Conservation (phyloP, 1,140 invertebrate species). For the Calephelis nemesis region DNA sequence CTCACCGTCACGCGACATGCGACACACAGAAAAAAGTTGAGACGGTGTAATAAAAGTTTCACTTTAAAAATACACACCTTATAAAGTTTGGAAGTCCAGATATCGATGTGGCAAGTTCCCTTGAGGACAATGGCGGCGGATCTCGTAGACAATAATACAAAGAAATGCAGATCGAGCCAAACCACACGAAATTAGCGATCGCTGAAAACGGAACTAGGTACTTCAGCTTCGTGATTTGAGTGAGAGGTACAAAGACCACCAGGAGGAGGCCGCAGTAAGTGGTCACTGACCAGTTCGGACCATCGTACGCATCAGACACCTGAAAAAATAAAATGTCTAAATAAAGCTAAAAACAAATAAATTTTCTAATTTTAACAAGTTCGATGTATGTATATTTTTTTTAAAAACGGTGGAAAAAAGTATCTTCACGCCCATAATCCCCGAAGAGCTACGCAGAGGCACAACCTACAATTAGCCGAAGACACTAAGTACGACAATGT, state of each 20-base stretch:
- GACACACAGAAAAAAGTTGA: too few relatives aligned
- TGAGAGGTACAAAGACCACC: slow-evolving; percentile 81
- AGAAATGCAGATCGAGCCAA: slow-evolving; percentile 84
- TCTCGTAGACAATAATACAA: slow-evolving; percentile 86
- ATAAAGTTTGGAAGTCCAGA: slow-evolving; percentile 84
- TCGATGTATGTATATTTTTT: too few relatives aligned
- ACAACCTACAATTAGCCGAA: too few relatives aligned
- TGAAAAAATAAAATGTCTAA: slow-evolving; percentile 40
- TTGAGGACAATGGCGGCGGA: slow-evolving; percentile 69
- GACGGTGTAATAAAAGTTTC: too few relatives aligned
- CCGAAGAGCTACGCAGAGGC: too few relatives aligned
- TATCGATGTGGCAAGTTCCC: slow-evolving; percentile 75
- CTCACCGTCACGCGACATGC: too few relatives aligned
- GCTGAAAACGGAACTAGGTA: slow-evolving; percentile 88
- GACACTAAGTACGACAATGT: too few relatives aligned
- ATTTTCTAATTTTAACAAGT: too few relatives aligned
- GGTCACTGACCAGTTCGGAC: slow-evolving; percentile 61
- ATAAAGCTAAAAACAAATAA: too few relatives aligned
- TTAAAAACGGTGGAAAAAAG: too few relatives aligned
- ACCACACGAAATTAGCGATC: slow-evolving; percentile 85
- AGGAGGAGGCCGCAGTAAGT: slow-evolving; percentile 81
- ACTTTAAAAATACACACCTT: slow-evolving; percentile 50
- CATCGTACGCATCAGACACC: slow-evolving; percentile 72
- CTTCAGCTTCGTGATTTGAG: slow-evolving; percentile 85
- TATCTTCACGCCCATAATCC: too few relatives aligned